phyloP scores from a whole-genome alignment of 2,888 invertebrate genomes.

The Noctua pronuba region DNA sequence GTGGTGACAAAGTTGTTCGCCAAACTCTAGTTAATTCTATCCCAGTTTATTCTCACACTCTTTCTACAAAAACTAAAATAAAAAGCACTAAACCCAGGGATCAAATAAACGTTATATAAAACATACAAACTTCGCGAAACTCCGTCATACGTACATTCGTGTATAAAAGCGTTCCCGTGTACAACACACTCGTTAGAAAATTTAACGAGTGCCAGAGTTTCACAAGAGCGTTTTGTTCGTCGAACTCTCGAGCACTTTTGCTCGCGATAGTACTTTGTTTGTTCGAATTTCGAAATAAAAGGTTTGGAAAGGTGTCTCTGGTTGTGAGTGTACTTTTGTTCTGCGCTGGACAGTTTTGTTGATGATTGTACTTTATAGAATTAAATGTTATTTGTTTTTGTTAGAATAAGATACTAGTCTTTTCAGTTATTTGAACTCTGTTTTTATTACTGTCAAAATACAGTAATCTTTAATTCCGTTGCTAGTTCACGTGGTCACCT shows the following conservation, averaged over 20 bases:
- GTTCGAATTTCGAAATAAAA: slow-evolving; percentile 54
- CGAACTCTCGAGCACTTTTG: slow-evolving; percentile 55
- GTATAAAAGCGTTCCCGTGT: slow-evolving; percentile 64
- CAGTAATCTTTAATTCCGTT: background rate
- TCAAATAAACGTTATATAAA: slow-evolving; percentile 33
- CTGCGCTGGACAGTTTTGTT: slow-evolving; percentile 23
- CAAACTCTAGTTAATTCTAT: slow-evolving; percentile 1
- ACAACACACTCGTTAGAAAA: slow-evolving; percentile 62
- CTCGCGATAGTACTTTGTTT: slow-evolving; percentile 55
- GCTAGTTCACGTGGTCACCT: too few relatives aligned
- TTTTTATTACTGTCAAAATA: background rate
- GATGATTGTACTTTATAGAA: slow-evolving; percentile 14
- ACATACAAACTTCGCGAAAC: slow-evolving; percentile 31
- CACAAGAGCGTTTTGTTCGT: slow-evolving; percentile 57
- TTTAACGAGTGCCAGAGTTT: slow-evolving; percentile 63
- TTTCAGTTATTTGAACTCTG: background rate
- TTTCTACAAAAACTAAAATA: slow-evolving; percentile 18
- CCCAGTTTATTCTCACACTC: background rate
- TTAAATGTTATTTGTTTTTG: slow-evolving; percentile 5
- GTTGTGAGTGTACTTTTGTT: slow-evolving; percentile 47
- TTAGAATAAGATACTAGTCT: background rate
- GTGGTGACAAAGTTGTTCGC: background rate
- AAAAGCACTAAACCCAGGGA: slow-evolving; percentile 18
- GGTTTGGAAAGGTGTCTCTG: slow-evolving; percentile 53
- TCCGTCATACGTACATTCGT: slow-evolving; percentile 47